Conservation (phyloP, 2,797 vertebrate genomes). For the Enoplosus armatus region DNA sequence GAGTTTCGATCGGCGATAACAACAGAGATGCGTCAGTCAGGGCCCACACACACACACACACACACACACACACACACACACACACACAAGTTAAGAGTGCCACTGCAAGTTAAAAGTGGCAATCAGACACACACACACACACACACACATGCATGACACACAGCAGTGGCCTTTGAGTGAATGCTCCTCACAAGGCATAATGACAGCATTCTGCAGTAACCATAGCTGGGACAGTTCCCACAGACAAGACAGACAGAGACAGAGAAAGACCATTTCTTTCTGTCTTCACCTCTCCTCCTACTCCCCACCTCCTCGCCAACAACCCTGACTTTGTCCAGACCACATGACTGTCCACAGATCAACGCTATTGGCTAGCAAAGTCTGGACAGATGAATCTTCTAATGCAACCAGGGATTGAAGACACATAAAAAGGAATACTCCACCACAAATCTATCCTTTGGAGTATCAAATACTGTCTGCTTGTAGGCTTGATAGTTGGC, state of each 20-base stretch:
- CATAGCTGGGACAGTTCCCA: constrained; percentile 83
- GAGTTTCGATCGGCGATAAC: constrained; percentile 76
- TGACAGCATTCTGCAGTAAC: constrained; percentile 84
- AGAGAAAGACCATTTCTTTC: constrained; percentile 77
- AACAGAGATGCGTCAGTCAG: constrained; percentile 81
- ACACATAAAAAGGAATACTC: constrained; percentile 20
- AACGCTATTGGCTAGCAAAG: constrained; percentile 35
- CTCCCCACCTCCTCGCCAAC: constrained; percentile 73
- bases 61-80: constrained; percentile 24
- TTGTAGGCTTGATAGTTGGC: background rate
- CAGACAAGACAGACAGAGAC: constrained; percentile 79
- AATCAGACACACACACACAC: constrained; percentile 40
- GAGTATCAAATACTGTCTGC: background rate
- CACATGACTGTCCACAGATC: constrained; percentile 64
- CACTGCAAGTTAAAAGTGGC: constrained; percentile 41
- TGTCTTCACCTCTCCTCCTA: constrained; percentile 81
- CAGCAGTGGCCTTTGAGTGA: constrained; percentile 78
- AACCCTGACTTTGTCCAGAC: constrained; percentile 77
- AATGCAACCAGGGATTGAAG: constrained; percentile 1
- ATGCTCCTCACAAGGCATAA: constrained; percentile 79
- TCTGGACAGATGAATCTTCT: constrained; percentile 27
- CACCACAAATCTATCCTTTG: background rate
- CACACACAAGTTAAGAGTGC: constrained; percentile 31
- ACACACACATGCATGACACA: constrained; percentile 63
- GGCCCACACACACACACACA: constrained; percentile 70